phyloP scores from a whole-genome alignment of 2,888 invertebrate genomes.

The Miltochrista miniata region DNA sequence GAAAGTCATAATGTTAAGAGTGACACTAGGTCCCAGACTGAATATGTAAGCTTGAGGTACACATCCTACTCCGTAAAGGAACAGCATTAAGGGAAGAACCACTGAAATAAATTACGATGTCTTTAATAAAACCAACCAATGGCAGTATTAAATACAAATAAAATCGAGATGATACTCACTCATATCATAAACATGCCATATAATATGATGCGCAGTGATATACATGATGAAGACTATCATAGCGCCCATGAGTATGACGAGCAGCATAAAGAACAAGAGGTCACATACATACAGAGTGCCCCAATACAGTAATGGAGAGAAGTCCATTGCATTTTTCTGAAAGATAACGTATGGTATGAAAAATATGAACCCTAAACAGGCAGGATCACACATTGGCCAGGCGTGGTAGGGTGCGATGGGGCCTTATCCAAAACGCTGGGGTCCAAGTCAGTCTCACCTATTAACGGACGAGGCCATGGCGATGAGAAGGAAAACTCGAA shows the following conservation, averaged over 20 bases:
- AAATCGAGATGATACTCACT: conserved; percentile 44
- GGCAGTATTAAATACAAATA: too few species aligned
- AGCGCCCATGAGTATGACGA: conserved; percentile 52
- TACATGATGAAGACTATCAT: conserved; percentile 49
- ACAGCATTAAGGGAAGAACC: conserved; percentile 56
- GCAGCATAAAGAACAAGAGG: conserved; percentile 54
- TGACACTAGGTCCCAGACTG: conserved; percentile 59
- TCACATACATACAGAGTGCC: conserved; percentile 61
- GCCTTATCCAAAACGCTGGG: too few species aligned
- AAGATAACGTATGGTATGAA: conserved; percentile 9
- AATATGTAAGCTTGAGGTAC: conserved; percentile 74
- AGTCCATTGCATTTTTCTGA: conserved; percentile 61
- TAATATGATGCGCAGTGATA: conserved; percentile 38
- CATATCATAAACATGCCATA: conserved; percentile 53
- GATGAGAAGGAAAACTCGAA: too few species aligned
- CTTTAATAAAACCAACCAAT: too few species aligned
- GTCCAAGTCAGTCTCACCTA: too few species aligned
- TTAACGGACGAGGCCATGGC: too few species aligned
- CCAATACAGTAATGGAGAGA: conserved; percentile 69
- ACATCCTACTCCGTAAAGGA: conserved; percentile 61
- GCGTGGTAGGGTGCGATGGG: too few species aligned
- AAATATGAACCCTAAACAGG: too few species aligned
- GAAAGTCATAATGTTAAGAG: conserved; percentile 65
- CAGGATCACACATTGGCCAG: too few species aligned
- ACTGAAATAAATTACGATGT: conserved; percentile 42